A percentile compares a stretch with the other conserved stretches of the same genome.
phyloP scores from a whole-genome alignment of 2,888 invertebrate genomes.

The Callimorpha dominula region DNA sequence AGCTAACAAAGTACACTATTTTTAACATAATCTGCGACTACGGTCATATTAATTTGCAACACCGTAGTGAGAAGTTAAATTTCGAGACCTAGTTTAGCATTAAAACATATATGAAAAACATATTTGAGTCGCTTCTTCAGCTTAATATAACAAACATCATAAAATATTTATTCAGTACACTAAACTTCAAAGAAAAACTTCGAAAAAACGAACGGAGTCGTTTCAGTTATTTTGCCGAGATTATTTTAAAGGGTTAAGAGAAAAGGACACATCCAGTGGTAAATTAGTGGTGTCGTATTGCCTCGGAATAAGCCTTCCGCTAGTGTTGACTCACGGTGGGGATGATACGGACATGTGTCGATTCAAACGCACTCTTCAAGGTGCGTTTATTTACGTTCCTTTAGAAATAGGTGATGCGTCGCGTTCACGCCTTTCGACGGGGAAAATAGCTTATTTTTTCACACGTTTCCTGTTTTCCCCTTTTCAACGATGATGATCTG shows the following conservation, averaged over 20 bases:
- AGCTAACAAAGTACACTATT: no score
- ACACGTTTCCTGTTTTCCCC: slow-evolving; percentile 61
- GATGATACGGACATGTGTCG: slow-evolving; percentile 66
- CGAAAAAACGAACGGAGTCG: slow-evolving; percentile 4
- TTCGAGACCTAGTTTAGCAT: background rate
- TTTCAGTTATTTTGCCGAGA: slow-evolving; percentile 10
- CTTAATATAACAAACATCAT: slow-evolving; percentile 4
- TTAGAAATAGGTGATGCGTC: slow-evolving; percentile 82
- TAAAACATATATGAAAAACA: background rate
- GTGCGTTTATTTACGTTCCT: slow-evolving; percentile 82
- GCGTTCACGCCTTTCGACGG: slow-evolving; percentile 73
- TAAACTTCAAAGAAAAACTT: slow-evolving; percentile 13
- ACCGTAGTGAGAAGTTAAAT: background rate
- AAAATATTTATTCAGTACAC: slow-evolving; percentile 1
- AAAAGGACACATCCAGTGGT: slow-evolving; percentile 23
- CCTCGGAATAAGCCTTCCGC: slow-evolving; percentile 44
- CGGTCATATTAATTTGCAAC: no score
- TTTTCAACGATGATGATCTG: slow-evolving; percentile 52
- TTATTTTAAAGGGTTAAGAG: slow-evolving; percentile 20
- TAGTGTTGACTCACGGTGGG: slow-evolving; percentile 61
- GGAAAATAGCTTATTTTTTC: slow-evolving; percentile 72
- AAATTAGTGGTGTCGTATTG: slow-evolving; percentile 42
- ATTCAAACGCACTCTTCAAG: slow-evolving; percentile 78
- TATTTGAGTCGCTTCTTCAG: background rate
- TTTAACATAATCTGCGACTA: no score